These are phyloP conservation scores for Pocillopora meandrina DNA, from an alignment of 92 coral and sea anemone species.

Conservation along the genomic window DNA sequence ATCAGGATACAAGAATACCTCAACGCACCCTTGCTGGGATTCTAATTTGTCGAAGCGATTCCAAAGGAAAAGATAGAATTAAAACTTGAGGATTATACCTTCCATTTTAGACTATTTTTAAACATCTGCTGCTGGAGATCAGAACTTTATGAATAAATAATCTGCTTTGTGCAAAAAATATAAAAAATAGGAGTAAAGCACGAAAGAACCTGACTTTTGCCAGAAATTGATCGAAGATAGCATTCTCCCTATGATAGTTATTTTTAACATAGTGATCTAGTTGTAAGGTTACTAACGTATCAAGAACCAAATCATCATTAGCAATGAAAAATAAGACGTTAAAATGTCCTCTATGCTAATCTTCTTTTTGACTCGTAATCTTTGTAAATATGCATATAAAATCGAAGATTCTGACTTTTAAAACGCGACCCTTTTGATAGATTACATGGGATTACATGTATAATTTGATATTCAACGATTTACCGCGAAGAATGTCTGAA, in stretches of 20 bases:
- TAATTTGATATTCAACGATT: constrained; percentile 1
- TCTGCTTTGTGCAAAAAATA: background rate
- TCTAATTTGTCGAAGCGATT: background rate
- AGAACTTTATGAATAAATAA: constrained; percentile 20
- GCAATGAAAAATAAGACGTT: too few species aligned
- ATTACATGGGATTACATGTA: too few species aligned
- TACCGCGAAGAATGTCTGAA: background rate
- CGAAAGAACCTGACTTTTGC: background rate
- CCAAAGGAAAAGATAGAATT: constrained; percentile 14
- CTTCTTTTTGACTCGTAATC: too few species aligned
- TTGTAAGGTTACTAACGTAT: background rate
- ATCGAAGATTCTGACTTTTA: too few species aligned
- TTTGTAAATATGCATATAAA: too few species aligned
- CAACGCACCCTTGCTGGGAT: constrained; percentile 7
- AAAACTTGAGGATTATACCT: background rate
- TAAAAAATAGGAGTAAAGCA: background rate
- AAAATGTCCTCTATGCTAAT: too few species aligned
- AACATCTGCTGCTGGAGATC: background rate
- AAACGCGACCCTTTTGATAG: too few species aligned
- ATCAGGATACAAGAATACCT: background rate
- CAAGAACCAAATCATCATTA: too few species aligned
- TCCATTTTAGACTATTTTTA: background rate
- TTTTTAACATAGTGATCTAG: background rate
- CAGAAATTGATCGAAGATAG: background rate
- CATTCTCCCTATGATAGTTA: background rate